Percentiles rank a stretch among this genome's conserved stretches.
phyloP scores from a whole-genome alignment of 2,888 invertebrate genomes.

The Pandemis cinnamomeana region DNA sequence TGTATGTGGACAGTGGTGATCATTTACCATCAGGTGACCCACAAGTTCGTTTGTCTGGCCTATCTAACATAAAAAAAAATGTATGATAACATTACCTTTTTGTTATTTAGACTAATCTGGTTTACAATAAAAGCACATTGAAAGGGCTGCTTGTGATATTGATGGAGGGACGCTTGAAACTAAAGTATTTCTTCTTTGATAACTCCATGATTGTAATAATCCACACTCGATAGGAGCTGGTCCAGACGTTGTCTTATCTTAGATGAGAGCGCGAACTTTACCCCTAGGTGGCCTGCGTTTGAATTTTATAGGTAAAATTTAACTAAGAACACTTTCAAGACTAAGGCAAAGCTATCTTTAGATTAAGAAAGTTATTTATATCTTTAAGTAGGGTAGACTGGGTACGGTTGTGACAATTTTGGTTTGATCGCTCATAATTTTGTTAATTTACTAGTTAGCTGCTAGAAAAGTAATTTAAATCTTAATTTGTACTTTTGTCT shows the following conservation, averaged over 20 bases:
- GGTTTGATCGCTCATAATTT: too few species aligned
- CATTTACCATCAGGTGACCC: too few species aligned
- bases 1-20: too few species aligned
- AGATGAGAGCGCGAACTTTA: conserved; percentile 72
- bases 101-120: not conserved
- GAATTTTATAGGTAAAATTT: conserved; percentile 76
- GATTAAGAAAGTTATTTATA: conserved; percentile 38
- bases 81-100: not conserved
- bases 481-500: too few species aligned
- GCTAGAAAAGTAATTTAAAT: too few species aligned
- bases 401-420: too few species aligned
- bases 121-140: conserved; percentile 16
- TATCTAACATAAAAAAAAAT: too few species aligned
- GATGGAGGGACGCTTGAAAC: conserved; percentile 16
- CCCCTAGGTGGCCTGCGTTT: conserved; percentile 65
- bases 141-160: conserved; percentile 1
- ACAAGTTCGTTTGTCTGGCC: too few species aligned
- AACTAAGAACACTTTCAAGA: conserved; percentile 60
- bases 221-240: conserved; percentile 65
- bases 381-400: too few species aligned
- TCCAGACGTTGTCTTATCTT: conserved; percentile 75
- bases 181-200: conserved; percentile 37
- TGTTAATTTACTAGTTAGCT: too few species aligned
- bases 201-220: conserved; percentile 71
- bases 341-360: conserved; percentile 53